Percentiles rank a stretch among this genome's conserved stretches.
phyloP scores from a whole-genome alignment of 1,140 invertebrate species.

The Tachypleus tridentatus region DNA sequence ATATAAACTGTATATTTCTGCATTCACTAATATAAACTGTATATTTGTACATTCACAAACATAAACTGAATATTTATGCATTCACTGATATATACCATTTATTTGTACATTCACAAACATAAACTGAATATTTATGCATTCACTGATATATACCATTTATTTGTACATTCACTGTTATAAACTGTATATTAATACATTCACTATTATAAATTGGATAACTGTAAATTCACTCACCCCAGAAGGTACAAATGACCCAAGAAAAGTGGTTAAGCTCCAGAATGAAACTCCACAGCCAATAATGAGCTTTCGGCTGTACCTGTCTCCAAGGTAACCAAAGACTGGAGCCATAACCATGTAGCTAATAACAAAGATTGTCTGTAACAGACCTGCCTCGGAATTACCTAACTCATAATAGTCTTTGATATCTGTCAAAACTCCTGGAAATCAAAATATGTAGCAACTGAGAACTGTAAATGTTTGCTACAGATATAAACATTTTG shows the following conservation, averaged over 20 bases:
- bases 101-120: background rate
- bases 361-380: constrained; percentile 92
- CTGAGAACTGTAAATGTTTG: background rate
- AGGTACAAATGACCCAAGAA: constrained; percentile 77
- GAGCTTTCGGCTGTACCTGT: constrained; percentile 73
- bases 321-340: constrained; percentile 93
- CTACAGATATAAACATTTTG: background rate
- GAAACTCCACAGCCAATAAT: constrained; percentile 87
- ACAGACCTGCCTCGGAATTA: constrained; percentile 63
- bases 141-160: background rate
- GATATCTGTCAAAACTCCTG: constrained; percentile 59
- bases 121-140: background rate
- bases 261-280: constrained; percentile 85
- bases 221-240: constrained; percentile 24
- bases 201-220: background rate
- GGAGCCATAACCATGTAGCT: constrained; percentile 97
- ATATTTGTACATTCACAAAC: background rate
- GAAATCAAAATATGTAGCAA: constrained; percentile 4
- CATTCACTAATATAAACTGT: background rate
- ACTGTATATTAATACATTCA: background rate
- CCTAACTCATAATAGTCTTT: constrained; percentile 56
- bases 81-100: background rate
- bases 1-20: background rate
- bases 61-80: background rate
- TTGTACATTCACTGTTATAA: background rate